These are phyloP conservation scores for Thumatha senex DNA, from an alignment of 2,888 invertebrate genomes.

Conservation along the genomic window DNA sequence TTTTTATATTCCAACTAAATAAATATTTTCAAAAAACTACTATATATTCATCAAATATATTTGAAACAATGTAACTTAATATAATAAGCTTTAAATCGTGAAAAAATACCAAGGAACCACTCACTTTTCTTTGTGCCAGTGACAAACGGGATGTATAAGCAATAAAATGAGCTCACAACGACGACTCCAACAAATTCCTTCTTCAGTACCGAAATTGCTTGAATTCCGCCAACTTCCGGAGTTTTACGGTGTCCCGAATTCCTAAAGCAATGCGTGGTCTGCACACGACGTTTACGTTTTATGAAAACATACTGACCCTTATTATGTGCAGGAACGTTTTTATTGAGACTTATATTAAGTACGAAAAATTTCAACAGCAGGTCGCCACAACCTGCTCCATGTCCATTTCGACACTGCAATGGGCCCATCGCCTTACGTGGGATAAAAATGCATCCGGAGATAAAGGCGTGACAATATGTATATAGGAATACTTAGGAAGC, in stretches of 20 bases:
- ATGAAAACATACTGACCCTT: constrained; percentile 33
- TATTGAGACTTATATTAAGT: too few relatives aligned
- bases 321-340: constrained; percentile 30
- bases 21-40: too few relatives aligned
- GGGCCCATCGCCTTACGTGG: too few relatives aligned
- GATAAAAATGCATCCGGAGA: too few relatives aligned
- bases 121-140: constrained; percentile 36
- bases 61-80: too few relatives aligned
- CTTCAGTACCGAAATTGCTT: constrained; percentile 55
- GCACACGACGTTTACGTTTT: constrained; percentile 23
- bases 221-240: constrained; percentile 63
- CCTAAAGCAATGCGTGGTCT: constrained; percentile 56
- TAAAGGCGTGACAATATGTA: too few relatives aligned
- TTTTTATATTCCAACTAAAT: too few relatives aligned
- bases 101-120: constrained; percentile 32
- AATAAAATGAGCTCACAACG: constrained; percentile 62
- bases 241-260: constrained; percentile 65
- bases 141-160: constrained; percentile 58
- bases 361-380: too few relatives aligned
- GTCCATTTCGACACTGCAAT: too few relatives aligned
- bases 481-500: too few relatives aligned
- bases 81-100: constrained; percentile 9
- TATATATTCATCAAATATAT: too few relatives aligned
- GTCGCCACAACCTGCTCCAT: too few relatives aligned
- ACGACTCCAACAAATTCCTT: constrained; percentile 51